phyloP scores from a whole-genome alignment of 2,113 vertebrate species.

The Macrotis lagotis region DNA sequence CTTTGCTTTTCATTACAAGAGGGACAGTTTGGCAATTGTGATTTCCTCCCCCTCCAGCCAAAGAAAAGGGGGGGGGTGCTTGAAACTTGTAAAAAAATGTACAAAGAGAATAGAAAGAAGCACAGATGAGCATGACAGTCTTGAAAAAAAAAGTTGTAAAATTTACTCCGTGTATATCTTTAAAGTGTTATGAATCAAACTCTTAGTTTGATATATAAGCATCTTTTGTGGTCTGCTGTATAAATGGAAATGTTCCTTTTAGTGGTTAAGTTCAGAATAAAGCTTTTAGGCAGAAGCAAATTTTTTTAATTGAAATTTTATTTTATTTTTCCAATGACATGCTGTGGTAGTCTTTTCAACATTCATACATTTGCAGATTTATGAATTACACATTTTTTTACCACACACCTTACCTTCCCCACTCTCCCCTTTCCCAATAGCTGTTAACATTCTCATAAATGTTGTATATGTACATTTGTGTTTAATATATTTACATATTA shows the following conservation, averaged over 20 bases:
- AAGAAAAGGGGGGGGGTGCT: background rate
- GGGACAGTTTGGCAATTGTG: background rate
- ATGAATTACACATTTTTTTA: no score
- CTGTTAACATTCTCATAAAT: no score
- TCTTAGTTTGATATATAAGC: background rate
- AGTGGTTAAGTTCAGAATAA: background rate
- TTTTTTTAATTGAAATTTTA: no score
- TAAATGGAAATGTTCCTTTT: background rate
- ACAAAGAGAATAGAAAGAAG: background rate
- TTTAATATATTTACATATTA: no score
- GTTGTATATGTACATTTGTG: no score
- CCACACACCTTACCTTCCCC: no score
- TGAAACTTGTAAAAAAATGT: background rate
- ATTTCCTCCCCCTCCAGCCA: background rate
- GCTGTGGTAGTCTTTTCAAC: no score
- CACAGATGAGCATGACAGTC: background rate
- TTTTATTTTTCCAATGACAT: no score
- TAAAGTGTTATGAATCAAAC: background rate
- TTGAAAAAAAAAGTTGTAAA: background rate
- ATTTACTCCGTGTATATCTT: background rate
- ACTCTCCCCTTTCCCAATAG: no score
- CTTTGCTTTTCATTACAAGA: background rate
- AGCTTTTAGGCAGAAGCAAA: background rate
- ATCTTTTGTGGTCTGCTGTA: background rate
- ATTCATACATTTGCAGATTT: no score